phyloP scores from a whole-genome alignment of 2,113 vertebrate genomes.

The Podarcis raffonei region DNA sequence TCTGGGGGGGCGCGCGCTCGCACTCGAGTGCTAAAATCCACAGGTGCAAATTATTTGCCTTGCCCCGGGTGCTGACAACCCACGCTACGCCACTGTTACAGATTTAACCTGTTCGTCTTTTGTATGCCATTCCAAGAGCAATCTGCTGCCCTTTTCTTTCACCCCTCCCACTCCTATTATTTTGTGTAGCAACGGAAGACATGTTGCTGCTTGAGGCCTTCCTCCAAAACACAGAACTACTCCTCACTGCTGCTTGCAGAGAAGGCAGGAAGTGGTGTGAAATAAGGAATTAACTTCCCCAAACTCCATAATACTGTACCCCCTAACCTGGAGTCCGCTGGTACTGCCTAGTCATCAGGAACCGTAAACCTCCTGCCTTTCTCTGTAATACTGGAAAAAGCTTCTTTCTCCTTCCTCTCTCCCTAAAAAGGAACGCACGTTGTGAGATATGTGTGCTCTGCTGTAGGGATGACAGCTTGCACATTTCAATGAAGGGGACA shows the following conservation, averaged over 20 bases:
- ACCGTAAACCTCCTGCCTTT: neutral
- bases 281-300: neutral
- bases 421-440: too few relatives aligned
- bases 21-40: too few relatives aligned
- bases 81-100: too few relatives aligned
- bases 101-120: too few relatives aligned
- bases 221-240: neutral
- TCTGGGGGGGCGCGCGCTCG: too few relatives aligned
- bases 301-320: neutral
- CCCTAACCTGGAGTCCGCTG: neutral
- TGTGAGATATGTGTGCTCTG: neutral
- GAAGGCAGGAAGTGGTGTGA: neutral
- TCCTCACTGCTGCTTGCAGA: neutral
- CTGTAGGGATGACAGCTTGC: neutral
- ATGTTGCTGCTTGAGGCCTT: neutral
- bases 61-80: too few relatives aligned
- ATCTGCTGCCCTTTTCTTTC: neutral
- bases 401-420: too few relatives aligned
- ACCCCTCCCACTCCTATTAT: neutral
- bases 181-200: neutral
- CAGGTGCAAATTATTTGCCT: too few relatives aligned
- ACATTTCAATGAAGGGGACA: neutral
- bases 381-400: neutral
- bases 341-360: neutral
- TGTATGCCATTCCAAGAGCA: too few relatives aligned